Conservation (phyloP, 2,797 vertebrate genomes). For the Danio choprae region DNA sequence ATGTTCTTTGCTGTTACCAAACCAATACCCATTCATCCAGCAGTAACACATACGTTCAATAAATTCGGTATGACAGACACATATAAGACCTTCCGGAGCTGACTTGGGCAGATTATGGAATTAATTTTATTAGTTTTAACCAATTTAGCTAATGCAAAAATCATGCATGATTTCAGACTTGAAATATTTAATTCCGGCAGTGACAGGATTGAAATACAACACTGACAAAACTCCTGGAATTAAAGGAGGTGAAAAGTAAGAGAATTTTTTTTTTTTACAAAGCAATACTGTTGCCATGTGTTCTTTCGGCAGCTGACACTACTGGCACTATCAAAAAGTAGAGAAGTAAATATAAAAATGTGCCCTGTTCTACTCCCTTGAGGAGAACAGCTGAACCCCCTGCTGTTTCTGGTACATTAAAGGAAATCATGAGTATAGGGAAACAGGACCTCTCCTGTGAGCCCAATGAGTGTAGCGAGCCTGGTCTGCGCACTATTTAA, state of each 20-base stretch:
- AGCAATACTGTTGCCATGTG: slow-evolving; percentile 13
- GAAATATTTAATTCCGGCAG: slow-evolving; percentile 82
- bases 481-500: slow-evolving; percentile 25
- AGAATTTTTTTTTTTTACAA: slow-evolving; percentile 45
- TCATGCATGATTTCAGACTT: slow-evolving; percentile 77
- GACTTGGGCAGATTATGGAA: slow-evolving; percentile 62
- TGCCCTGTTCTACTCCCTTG: slow-evolving; percentile 21
- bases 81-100: slow-evolving; percentile 24
- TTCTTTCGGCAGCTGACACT: neutral
- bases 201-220: slow-evolving; percentile 77
- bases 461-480: slow-evolving; percentile 4
- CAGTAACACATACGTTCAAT: slow-evolving; percentile 23
- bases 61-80: slow-evolving; percentile 33
- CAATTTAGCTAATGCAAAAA: slow-evolving; percentile 83
- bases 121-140: slow-evolving; percentile 79
- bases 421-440: neutral
- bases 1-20: slow-evolving; percentile 77
- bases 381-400: slow-evolving; percentile 23
- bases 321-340: slow-evolving; percentile 16
- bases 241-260: neutral
- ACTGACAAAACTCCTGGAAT: slow-evolving; percentile 65
- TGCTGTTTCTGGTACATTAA: slow-evolving; percentile 15
- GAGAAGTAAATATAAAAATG: slow-evolving; percentile 35
- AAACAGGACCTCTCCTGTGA: slow-evolving; percentile 35
- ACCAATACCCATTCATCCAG: slow-evolving; percentile 67